Percentiles rank a stretch among this genome's conserved stretches.
These are phyloP conservation scores for Ormia ochracea DNA, from an alignment of 2,888 invertebrate species.

Conservation along the genomic window DNA sequence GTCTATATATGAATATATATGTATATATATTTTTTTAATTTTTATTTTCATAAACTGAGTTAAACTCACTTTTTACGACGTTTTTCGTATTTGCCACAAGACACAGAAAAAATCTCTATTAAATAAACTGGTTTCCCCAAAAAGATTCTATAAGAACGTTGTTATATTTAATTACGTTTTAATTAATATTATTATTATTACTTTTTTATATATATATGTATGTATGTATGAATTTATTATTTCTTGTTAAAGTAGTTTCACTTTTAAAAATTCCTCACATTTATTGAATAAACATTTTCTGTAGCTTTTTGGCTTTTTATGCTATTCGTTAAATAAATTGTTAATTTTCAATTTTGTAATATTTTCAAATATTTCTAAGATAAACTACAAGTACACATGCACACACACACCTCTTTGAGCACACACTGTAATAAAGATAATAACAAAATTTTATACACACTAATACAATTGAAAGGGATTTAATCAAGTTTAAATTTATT, in stretches of 20 bases:
- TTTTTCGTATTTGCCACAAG: constrained; percentile 19
- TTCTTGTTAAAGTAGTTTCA: constrained; percentile 4
- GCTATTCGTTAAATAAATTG: neutral
- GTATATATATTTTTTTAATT: neutral
- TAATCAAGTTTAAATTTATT: constrained; percentile 40
- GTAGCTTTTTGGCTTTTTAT: neutral
- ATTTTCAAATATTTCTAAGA: neutral
- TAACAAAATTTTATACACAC: constrained; percentile 1
- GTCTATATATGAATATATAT: no score
- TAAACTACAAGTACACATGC: neutral
- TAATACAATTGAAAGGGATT: neutral
- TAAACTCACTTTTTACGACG: constrained; percentile 38
- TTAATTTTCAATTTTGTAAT: neutral
- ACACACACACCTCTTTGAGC: neutral
- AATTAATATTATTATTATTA: neutral
- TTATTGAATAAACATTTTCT: neutral
- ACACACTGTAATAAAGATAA: neutral
- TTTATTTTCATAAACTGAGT: constrained; percentile 22
- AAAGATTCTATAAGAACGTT: constrained; percentile 40
- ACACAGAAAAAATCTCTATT: constrained; percentile 20
- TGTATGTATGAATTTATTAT: no score
- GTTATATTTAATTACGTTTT: constrained; percentile 14
- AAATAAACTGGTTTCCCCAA: constrained; percentile 43
- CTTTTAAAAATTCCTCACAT: neutral
- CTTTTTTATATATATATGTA: neutral